Evolutionary conservation across 2,888 invertebrate genomes (phyloP).

Genomic region (Oligia strigilis): DNA sequence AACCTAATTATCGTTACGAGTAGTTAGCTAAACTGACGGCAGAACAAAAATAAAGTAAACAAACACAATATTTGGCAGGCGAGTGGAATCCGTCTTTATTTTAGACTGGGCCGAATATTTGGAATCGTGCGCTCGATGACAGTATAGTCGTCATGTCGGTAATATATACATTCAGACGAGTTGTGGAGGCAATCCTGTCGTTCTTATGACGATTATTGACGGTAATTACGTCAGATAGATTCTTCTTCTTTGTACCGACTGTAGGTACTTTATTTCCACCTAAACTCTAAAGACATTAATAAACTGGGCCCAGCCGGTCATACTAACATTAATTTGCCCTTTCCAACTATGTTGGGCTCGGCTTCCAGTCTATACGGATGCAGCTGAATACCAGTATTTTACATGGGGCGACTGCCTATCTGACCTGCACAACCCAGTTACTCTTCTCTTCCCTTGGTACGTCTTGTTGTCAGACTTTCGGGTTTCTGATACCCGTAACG

Average conservation of each 20-base stretch:
- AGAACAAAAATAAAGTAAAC: slow-evolving; percentile 69
- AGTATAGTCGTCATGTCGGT: slow-evolving; percentile 54
- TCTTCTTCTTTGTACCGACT: background rate
- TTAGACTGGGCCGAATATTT: slow-evolving; percentile 70
- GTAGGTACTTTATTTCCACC: background rate
- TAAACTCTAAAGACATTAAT: background rate
- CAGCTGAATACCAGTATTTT: background rate
- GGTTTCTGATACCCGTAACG: background rate
- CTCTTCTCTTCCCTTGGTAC: background rate
- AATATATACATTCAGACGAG: slow-evolving; percentile 25
- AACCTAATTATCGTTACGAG: slow-evolving; percentile 47
- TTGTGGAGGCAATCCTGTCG: slow-evolving; percentile 16
- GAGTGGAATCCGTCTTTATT: slow-evolving; percentile 77
- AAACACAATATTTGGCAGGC: slow-evolving; percentile 73
- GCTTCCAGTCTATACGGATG: background rate
- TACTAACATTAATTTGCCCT: background rate
- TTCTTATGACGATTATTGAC: slow-evolving; percentile 44
- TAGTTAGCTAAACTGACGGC: slow-evolving; percentile 41
- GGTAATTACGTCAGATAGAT: slow-evolving; percentile 31
- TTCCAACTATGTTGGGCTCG: background rate
- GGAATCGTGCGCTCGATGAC: slow-evolving; percentile 64
- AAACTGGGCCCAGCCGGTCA: background rate
- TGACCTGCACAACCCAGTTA: background rate
- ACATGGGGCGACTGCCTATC: background rate
- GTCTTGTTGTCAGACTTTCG: background rate